Evolutionary conservation across 1,140 invertebrate genomes (phyloP).

Genomic region (Drosophila littoralis): DNA sequence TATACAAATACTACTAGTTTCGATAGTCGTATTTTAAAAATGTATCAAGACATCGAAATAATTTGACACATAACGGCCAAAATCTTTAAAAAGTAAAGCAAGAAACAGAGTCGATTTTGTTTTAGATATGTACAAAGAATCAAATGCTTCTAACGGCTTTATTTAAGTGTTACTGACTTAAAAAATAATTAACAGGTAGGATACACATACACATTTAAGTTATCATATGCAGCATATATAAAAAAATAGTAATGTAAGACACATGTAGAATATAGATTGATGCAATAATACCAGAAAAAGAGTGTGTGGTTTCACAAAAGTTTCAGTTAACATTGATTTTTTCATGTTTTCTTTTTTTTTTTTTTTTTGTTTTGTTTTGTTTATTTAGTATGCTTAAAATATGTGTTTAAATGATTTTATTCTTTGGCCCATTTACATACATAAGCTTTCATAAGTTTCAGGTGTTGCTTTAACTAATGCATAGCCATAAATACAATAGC

Average conservation of each 20-base stretch:
- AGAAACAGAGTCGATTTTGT: not conserved
- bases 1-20: not conserved
- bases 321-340: conserved; percentile 51
- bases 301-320: conserved; percentile 34
- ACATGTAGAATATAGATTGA: conserved; percentile 69
- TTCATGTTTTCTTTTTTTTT: conserved; percentile 5
- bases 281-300: conserved; percentile 46
- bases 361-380: not conserved
- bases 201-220: conserved; percentile 63
- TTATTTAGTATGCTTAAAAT: conserved; percentile 16
- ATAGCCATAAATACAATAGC: conserved; percentile 33
- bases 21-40: not conserved
- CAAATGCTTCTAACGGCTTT: conserved; percentile 64
- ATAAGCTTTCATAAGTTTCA: conserved; percentile 24
- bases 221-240: conserved; percentile 57
- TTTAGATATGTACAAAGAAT: conserved; percentile 21
- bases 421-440: conserved; percentile 49
- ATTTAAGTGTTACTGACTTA: conserved; percentile 60
- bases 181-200: conserved; percentile 77
- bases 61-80: not conserved
- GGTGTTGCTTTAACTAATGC: conserved; percentile 19
- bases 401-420: conserved; percentile 33
- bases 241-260: conserved; percentile 64
- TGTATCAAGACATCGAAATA: not conserved
- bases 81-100: not conserved